These are phyloP conservation scores for Xanthia icteritia DNA, from an alignment of 2,888 invertebrate genomes.

Conservation along the genomic window DNA sequence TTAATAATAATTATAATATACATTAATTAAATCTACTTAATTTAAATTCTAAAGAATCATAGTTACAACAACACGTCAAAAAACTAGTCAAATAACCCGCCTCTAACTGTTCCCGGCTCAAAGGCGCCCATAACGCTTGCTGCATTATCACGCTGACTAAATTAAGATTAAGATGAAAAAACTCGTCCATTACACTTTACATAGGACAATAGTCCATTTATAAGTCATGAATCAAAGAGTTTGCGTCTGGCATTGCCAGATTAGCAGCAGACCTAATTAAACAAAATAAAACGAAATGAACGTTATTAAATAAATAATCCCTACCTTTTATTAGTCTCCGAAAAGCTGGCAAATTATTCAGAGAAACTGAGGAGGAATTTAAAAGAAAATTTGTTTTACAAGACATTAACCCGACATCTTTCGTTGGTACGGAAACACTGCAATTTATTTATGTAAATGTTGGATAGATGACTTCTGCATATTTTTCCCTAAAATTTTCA, in stretches of 20 bases:
- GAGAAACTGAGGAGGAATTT: constrained; percentile 63
- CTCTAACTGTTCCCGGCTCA: too few species aligned
- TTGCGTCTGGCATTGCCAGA: constrained; percentile 37
- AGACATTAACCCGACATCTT: constrained; percentile 76
- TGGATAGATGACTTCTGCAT: constrained; percentile 53
- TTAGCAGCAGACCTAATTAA: constrained; percentile 54
- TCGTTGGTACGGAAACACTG: constrained; percentile 63
- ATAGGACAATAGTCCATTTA: neutral
- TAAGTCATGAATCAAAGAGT: constrained; percentile 31
- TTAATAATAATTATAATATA: too few species aligned
- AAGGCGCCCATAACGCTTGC: too few species aligned
- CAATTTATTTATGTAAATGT: constrained; percentile 76
- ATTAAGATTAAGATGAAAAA: neutral
- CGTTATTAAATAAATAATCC: constrained; percentile 56
- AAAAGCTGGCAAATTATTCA: constrained; percentile 57
- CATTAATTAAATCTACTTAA: too few species aligned
- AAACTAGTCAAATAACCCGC: too few species aligned
- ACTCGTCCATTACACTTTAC: constrained; percentile 8
- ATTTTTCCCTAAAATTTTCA: constrained; percentile 72
- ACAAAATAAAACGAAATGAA: constrained; percentile 54
- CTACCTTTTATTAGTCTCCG: constrained; percentile 44
- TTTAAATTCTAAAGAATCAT: too few species aligned
- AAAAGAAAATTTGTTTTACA: constrained; percentile 67
- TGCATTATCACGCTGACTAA: too few species aligned
- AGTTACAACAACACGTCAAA: too few species aligned